phyloP scores from a whole-genome alignment of 2,888 invertebrate genomes.

The Polydrusus cervinus region DNA sequence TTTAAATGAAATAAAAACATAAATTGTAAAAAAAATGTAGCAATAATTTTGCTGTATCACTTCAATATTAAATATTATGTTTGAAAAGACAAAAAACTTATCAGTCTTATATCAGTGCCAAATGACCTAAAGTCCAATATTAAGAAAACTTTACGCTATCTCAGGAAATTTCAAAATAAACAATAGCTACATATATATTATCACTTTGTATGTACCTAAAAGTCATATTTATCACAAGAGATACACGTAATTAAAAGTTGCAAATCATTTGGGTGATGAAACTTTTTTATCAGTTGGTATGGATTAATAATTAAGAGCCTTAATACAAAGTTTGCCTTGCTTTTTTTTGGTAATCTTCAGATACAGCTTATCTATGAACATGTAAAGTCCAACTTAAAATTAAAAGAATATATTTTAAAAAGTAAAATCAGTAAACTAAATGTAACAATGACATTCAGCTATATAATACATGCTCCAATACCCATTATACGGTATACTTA shows the following conservation, averaged over 20 bases:
- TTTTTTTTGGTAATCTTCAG: not conserved
- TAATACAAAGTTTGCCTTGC: not conserved
- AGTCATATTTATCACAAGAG: not conserved
- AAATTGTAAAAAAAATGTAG: not conserved
- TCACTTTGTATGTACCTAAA: not conserved
- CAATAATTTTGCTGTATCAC: conserved; percentile 13
- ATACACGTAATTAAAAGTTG: conserved; percentile 17
- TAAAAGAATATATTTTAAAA: too few species aligned
- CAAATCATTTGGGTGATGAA: conserved; percentile 21
- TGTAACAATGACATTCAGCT: too few species aligned
- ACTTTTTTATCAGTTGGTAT: conserved; percentile 7
- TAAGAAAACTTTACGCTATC: not conserved
- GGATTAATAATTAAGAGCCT: not conserved
- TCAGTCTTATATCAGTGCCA: not conserved
- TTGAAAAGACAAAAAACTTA: not conserved
- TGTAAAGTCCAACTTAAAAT: too few species aligned
- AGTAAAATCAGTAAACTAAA: too few species aligned
- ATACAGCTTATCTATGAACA: too few species aligned
- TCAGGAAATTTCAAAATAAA: not conserved
- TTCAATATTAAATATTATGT: too few species aligned
- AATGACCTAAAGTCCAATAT: conserved; percentile 3
- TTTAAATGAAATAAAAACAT: too few species aligned
- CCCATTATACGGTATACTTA: too few species aligned
- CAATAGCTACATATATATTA: not conserved
- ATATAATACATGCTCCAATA: too few species aligned